Evolutionary conservation across 2,888 invertebrate genomes (phyloP), one percentile per base, ranked within the genome.

Genomic region (Podotricha telesiphe): DNA sequence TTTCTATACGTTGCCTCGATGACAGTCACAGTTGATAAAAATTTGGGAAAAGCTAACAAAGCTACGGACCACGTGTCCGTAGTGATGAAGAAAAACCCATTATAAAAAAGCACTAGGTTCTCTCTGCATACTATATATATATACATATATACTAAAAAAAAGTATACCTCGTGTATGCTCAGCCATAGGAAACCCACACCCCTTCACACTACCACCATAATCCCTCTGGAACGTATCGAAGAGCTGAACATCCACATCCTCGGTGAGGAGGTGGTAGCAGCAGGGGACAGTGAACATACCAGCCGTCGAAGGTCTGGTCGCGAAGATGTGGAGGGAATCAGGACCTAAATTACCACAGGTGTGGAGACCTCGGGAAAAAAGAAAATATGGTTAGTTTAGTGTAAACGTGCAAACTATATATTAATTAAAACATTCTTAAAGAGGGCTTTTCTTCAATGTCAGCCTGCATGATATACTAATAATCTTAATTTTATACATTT

Each of bases 321-420:
- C 81, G 82, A 97, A 98, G 15, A 97, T 91, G 71, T 94, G 94
- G 0, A 98, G 87, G 50, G 95, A 95, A 13, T 95, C 95, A 0
- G 97, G 92, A 0, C 96, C 96, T 7, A 98, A 89, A 87, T 96
- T 95, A 0, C 98, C 98, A 84, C 98, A 98, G 0, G 98, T 98
- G 82, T 98, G 98, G 8, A 98, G 93, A 13, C 98, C 98, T 80
- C 94, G 82, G 53, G 15, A n/a, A 15, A 20, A 20, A 53, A 62
- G n/a, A 2, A 17, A 8, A 55, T 20, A n/a, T n/a, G n/a, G 7
- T 13, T 28, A n/a, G 17, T 17, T 56, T 37, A 3, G n/a, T 8
- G 2, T 53, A 4, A 28, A 28, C 6, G n/a, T 28, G 28, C 6
- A 28, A 28, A 28, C 6, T 28, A 28, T 28, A 28, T 4, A 28